phyloP scores from a whole-genome alignment of 2,113 vertebrate genomes.

The Lates calcarifer region DNA sequence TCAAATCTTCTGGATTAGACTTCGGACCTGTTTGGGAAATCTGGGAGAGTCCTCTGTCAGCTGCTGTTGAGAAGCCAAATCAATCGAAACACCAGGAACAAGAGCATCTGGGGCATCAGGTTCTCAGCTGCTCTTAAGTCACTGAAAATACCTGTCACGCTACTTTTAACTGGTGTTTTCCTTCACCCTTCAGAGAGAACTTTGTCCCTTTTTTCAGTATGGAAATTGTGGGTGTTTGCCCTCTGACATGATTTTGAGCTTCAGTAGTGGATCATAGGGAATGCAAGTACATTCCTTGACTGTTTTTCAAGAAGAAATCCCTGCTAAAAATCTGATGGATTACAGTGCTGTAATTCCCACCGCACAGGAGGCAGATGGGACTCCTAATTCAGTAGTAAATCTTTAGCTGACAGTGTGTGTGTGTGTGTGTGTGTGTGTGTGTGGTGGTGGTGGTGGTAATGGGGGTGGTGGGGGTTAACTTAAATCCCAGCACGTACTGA shows the following conservation, averaged over 20 bases:
- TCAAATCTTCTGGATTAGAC: slow-evolving; percentile 72
- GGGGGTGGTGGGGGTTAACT: slow-evolving; percentile 25
- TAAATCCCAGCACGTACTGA: slow-evolving; percentile 58
- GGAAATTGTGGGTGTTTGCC: slow-evolving; percentile 11
- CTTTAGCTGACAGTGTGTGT: slow-evolving; percentile 60
- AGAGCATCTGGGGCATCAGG: background rate
- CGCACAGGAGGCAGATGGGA: slow-evolving; percentile 74
- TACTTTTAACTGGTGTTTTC: background rate
- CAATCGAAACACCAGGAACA: background rate
- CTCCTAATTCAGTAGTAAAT: slow-evolving; percentile 75
- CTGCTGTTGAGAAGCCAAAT: slow-evolving; percentile 20
- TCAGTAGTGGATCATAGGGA: slow-evolving; percentile 39
- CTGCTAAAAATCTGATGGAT: slow-evolving; percentile 70
- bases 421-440: too few relatives aligned
- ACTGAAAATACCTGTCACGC: background rate
- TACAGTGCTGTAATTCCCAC: slow-evolving; percentile 72
- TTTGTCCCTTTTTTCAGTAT: background rate
- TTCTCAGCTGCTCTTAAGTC: slow-evolving; percentile 6
- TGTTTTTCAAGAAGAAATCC: slow-evolving; percentile 68
- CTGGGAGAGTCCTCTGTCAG: slow-evolving; percentile 37
- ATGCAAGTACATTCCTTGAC: slow-evolving; percentile 46
- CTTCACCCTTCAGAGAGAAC: background rate
- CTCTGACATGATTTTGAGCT: slow-evolving; percentile 44
- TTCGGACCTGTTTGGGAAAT: slow-evolving; percentile 58
- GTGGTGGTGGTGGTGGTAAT: background rate